Conservation (phyloP, 2,888 invertebrate species). For the Leptothorax acervorum region DNA sequence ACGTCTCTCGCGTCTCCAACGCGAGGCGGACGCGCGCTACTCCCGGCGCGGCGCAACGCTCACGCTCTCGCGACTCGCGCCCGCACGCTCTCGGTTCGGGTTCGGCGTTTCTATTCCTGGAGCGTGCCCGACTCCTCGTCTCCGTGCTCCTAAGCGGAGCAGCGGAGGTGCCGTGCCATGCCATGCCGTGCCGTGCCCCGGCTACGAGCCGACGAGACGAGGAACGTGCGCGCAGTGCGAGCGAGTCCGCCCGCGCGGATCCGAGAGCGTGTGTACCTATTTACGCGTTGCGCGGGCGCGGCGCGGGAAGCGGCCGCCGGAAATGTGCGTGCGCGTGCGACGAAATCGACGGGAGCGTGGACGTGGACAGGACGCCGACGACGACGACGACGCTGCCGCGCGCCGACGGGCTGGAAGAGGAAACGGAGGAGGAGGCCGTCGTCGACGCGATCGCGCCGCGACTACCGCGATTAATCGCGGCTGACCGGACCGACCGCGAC, state of each 20-base stretch:
- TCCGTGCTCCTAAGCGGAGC: constrained; percentile 79
- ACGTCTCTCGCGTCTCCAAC: neutral
- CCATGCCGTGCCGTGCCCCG: constrained; percentile 51
- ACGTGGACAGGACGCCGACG: constrained; percentile 45
- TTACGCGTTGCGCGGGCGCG: constrained; percentile 59
- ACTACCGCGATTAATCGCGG: neutral
- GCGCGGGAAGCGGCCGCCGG: constrained; percentile 25
- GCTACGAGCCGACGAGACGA: constrained; percentile 69
- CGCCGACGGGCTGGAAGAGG: neutral
- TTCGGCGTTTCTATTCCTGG: constrained; percentile 85
- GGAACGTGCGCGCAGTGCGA: constrained; percentile 74
- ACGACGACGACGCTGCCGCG: neutral
- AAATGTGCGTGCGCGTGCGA: constrained; percentile 73
- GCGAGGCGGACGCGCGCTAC: too few species aligned
- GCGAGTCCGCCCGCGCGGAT: constrained; percentile 63
- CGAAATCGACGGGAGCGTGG: constrained; percentile 67
- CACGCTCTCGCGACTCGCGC: constrained; percentile 28
- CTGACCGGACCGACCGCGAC: neutral
- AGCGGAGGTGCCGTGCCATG: constrained; percentile 77
- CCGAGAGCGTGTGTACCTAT: constrained; percentile 75
- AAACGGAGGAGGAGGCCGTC: neutral
- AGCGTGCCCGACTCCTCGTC: constrained; percentile 82
- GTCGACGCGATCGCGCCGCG: constrained; percentile 16
- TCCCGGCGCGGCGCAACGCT: constrained; percentile 40
- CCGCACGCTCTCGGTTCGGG: constrained; percentile 70